Evolutionary conservation across 92 coral and sea anemone genomes (phyloP).

Genomic region (Montipora capitata): DNA sequence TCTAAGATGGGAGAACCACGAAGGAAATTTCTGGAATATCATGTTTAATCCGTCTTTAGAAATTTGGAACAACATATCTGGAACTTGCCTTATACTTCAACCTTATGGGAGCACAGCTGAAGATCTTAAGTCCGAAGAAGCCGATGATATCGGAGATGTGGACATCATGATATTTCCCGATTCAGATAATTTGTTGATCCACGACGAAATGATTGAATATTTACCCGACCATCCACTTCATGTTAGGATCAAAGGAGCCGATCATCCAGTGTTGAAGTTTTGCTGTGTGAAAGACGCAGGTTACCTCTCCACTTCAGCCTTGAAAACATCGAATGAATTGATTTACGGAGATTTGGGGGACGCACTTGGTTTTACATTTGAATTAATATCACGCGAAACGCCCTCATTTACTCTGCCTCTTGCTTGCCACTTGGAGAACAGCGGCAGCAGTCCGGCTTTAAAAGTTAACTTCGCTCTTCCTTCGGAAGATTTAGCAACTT

Average conservation of each 20-base stretch:
- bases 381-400: not conserved
- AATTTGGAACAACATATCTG: not conserved
- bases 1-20: constrained; percentile 23
- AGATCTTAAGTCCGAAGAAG: constrained; percentile 47
- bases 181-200: constrained; percentile 51
- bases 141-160: constrained; percentile 71
- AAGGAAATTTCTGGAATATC: not conserved
- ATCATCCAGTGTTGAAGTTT: constrained; percentile 61
- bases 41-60: not conserved
- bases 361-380: not conserved
- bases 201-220: constrained; percentile 65
- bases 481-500: not conserved
- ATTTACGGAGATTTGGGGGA: constrained; percentile 60
- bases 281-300: constrained; percentile 53
- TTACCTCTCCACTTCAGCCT: constrained; percentile 67
- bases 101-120: constrained; percentile 77
- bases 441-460: constrained; percentile 19
- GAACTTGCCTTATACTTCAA: constrained; percentile 4
- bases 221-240: constrained; percentile 26
- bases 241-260: constrained; percentile 70
- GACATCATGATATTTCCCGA: constrained; percentile 73
- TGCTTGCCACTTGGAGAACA: constrained; percentile 8
- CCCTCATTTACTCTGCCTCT: not conserved
- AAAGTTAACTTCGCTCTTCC: constrained; percentile 14
- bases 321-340: constrained; percentile 59